Base-by-base conservation (phyloP, 2,797 vertebrate genomes). In the Discoglossus pictus region DNA sequence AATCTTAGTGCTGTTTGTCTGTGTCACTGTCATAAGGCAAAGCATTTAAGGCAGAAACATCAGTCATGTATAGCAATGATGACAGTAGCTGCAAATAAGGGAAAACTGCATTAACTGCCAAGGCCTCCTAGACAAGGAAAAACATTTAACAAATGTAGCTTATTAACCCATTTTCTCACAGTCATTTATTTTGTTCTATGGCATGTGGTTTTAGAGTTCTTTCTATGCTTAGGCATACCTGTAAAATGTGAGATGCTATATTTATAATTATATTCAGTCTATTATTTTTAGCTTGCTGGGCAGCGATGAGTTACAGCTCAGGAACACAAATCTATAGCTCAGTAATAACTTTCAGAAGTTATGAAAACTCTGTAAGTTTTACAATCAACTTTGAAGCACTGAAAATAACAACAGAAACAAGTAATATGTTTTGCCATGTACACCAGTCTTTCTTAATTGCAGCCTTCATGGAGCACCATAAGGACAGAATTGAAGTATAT, bases 141-240 rank as follows among this genome's bases (percentile, higher is more conserved):
- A 80, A 74, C 65, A 81, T 74, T 80, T 77, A 81, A 79, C 70
- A 81, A 82, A 81, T 73, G 75, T 63, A 84, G 75, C 38, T 80
- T 71, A 87, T 82, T 79, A 83, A 81, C 76, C 81, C 63, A 56
- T 75, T 80, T 75, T 74, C 74, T 71, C 61, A 51, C 1, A 75
- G 56, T 46, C 69, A 71, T 75, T 81, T 78, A 68, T 76, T 72
- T 59, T 76, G 11, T 16, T 51, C 12, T 48, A 11, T 38, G 75
- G 58, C 66, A 66, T 78, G 58, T 39, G 76, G 67, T 75, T 80
- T 71, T 70, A 51, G 68, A 75, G 55, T 66, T n/a, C 50, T 39
- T 48, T 48, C 12, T 48, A 11, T 51, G 8, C 27, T 31, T 31
- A 31, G 27, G 17, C 52, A 52, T 39, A 27, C 35, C 9, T 47